These are phyloP conservation scores for Diachrysia chrysitis DNA, from an alignment of 2,888 invertebrate species.

Conservation along the genomic window DNA sequence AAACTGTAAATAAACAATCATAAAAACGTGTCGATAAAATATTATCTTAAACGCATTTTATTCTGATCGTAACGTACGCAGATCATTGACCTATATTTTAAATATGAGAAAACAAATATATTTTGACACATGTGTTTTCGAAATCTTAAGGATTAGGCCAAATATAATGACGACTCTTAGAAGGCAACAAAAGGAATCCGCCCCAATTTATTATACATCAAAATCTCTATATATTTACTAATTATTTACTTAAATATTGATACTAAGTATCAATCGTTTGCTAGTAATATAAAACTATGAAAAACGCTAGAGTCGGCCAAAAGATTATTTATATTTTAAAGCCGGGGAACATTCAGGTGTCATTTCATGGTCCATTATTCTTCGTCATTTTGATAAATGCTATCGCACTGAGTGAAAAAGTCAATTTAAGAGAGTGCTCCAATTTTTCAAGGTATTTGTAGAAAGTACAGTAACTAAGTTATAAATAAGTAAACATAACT, in stretches of 20 bases:
- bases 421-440: not conserved
- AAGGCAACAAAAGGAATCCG: too few species aligned
- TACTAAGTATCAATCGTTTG: too few species aligned
- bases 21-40: constrained; percentile 37
- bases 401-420: constrained; percentile 11
- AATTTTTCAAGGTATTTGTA: not conserved
- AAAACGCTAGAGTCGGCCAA: not conserved
- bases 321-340: not conserved
- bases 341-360: constrained; percentile 8
- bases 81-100: constrained; percentile 36
- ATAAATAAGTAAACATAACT: too few species aligned
- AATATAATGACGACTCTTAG: too few species aligned
- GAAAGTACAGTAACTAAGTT: too few species aligned
- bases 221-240: too few species aligned
- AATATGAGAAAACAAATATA: constrained; percentile 5
- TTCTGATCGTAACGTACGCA: constrained; percentile 40
- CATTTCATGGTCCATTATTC: constrained; percentile 32
- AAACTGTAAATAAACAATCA: constrained; percentile 39
- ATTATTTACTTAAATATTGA: too few species aligned
- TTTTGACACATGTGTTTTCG: not conserved
- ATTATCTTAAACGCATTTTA: constrained; percentile 37
- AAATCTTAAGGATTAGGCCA: not conserved
- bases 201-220: too few species aligned
- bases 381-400: constrained; percentile 17
- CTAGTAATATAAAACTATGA: not conserved